Percentiles rank a stretch among this genome's conserved stretches.
These are phyloP conservation scores for Eleginops maclovinus DNA, from an alignment of 2,113 vertebrate genomes.

Conservation along the genomic window DNA sequence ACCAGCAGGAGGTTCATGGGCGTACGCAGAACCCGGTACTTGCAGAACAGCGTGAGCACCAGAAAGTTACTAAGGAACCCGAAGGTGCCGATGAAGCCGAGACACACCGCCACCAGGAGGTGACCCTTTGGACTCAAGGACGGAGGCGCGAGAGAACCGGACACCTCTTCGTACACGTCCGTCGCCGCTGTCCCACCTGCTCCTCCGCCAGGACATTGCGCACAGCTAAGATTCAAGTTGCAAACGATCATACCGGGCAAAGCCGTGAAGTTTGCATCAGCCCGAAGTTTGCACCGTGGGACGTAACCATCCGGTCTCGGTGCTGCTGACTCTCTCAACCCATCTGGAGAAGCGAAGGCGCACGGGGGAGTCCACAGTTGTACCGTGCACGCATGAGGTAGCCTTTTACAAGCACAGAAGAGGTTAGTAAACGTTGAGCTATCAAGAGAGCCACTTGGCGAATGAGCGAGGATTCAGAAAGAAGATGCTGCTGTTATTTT, in stretches of 20 bases:
- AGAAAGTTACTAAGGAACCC: slow-evolving; percentile 82
- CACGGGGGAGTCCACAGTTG: neutral
- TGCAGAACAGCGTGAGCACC: slow-evolving; percentile 84
- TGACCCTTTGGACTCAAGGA: slow-evolving; percentile 81
- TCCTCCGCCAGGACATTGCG: slow-evolving; percentile 60
- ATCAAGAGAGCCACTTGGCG: neutral
- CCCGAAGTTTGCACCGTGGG: slow-evolving; percentile 44
- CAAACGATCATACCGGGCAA: slow-evolving; percentile 73
- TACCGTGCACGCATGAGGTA: slow-evolving; percentile 3
- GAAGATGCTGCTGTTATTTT: slow-evolving; percentile 18
- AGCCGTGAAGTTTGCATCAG: slow-evolving; percentile 48
- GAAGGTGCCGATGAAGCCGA: slow-evolving; percentile 82
- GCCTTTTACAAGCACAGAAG: neutral
- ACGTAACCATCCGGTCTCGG: slow-evolving; percentile 40
- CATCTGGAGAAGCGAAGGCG: slow-evolving; percentile 41
- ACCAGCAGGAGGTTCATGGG: slow-evolving; percentile 87
- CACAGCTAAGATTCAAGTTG: slow-evolving; percentile 77
- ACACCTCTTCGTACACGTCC: slow-evolving; percentile 49
- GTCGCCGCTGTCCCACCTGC: slow-evolving; percentile 35
- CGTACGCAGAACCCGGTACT: slow-evolving; percentile 84
- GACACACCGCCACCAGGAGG: slow-evolving; percentile 83
- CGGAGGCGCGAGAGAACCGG: slow-evolving; percentile 49
- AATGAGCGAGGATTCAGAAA: slow-evolving; percentile 16
- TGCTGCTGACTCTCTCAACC: slow-evolving; percentile 23
- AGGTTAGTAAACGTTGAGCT: neutral